phyloP scores from a whole-genome alignment of 2,797 vertebrate genomes.

The Diplodus puntazzo region DNA sequence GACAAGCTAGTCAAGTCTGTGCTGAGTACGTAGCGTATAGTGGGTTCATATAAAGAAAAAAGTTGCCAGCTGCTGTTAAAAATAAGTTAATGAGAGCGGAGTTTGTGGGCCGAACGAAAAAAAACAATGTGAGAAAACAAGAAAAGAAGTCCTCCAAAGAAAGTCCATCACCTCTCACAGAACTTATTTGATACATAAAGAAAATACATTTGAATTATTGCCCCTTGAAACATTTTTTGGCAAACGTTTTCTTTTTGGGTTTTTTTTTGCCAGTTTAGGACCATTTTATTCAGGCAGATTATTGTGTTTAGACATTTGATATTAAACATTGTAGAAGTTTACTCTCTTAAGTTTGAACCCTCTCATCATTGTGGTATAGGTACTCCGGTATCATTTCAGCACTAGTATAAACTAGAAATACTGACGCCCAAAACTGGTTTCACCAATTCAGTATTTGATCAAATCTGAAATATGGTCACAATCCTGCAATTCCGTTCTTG shows the following conservation, averaged over 20 bases:
- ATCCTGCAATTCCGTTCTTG: too few species aligned
- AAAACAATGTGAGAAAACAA: background rate
- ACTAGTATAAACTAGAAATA: background rate
- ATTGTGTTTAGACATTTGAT: background rate
- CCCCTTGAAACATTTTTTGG: background rate
- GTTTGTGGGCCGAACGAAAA: background rate
- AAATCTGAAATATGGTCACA: too few species aligned
- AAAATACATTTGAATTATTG: background rate
- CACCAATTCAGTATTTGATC: too few species aligned
- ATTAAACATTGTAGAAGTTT: background rate
- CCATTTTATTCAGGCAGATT: background rate
- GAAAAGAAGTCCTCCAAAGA: background rate
- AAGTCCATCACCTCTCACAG: background rate
- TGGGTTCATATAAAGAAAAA: background rate
- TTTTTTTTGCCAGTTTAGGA: background rate
- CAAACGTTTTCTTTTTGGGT: too few species aligned
- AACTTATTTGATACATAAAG: background rate
- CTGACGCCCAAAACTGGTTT: too few species aligned
- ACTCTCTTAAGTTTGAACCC: background rate
- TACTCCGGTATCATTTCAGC: background rate
- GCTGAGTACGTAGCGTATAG: background rate
- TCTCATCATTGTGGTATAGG: background rate
- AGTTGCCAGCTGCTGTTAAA: background rate
- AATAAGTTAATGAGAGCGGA: background rate
- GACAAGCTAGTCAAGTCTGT: background rate